Evolutionary conservation across 2,888 invertebrate species (phyloP).

Genomic region (Hemicrepidius hirtus): DNA sequence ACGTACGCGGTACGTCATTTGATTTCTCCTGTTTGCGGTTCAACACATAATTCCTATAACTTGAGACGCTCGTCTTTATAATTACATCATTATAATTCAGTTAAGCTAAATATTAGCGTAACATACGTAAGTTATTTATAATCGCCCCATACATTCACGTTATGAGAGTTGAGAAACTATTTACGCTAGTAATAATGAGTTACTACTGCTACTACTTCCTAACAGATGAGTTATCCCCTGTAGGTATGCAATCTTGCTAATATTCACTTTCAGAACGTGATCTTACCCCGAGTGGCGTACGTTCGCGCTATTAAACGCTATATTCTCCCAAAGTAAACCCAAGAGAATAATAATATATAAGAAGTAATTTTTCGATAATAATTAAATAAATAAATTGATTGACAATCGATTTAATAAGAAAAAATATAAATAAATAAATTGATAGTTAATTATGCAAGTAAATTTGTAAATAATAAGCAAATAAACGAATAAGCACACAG

Average conservation of each 20-base stretch:
- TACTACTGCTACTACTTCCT: background rate
- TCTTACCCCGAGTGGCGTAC: background rate
- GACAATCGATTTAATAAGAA: background rate
- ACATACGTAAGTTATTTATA: constrained; percentile 1
- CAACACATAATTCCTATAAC: constrained; percentile 19
- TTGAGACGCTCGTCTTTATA: constrained; percentile 16
- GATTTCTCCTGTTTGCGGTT: constrained; percentile 5
- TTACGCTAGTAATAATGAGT: background rate
- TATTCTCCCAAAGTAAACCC: too few relatives aligned
- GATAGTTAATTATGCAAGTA: background rate
- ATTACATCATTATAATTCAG: constrained; percentile 25
- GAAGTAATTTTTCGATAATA: background rate
- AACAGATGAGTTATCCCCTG: constrained; percentile 5
- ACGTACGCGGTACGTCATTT: constrained; percentile 8
- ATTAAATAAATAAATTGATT: too few relatives aligned
- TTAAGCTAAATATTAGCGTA: constrained; percentile 6
- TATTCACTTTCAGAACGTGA: constrained; percentile 7
- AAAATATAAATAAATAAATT: too few relatives aligned
- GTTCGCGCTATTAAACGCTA: too few relatives aligned
- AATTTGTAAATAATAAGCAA: background rate
- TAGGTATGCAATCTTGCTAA: constrained; percentile 9
- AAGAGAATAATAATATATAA: too few relatives aligned
- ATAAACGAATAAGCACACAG: too few relatives aligned
- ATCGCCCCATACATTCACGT: constrained; percentile 11
- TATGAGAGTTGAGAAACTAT: constrained; percentile 9